A percentile compares a stretch with the other conserved stretches of the same genome.
Conservation (phyloP, 2,888 invertebrate genomes). For the Drosophila suboccidentalis region DNA sequence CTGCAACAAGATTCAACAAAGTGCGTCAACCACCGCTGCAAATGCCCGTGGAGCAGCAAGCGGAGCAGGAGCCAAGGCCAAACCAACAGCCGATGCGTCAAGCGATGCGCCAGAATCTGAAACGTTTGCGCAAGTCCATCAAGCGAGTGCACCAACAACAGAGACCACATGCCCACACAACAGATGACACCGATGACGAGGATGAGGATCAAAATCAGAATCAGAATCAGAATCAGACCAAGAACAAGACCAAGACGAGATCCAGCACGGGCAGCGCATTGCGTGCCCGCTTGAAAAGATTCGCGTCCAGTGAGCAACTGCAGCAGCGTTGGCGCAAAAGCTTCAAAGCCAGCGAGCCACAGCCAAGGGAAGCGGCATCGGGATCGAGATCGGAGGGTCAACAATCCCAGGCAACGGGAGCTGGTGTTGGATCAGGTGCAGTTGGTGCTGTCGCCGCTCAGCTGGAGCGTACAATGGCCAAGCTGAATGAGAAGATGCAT, state of each 20-base stretch:
- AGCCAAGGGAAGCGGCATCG: background rate
- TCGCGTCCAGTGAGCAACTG: conserved; percentile 73
- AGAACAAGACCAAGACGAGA: conserved; percentile 10
- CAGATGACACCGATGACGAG: conserved; percentile 25
- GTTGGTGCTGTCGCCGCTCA: conserved; percentile 29
- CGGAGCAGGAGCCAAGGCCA: background rate
- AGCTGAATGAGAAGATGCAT: conserved; percentile 79
- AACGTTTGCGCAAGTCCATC: conserved; percentile 77
- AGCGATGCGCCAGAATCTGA: conserved; percentile 75
- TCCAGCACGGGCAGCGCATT: conserved; percentile 44
- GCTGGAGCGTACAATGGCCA: conserved; percentile 74
- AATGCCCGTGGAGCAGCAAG: conserved; percentile 39
- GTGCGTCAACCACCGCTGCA: conserved; percentile 67
- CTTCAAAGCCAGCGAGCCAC: conserved; percentile 51
- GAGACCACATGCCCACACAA: background rate
- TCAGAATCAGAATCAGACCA: too few species aligned
- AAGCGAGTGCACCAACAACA: conserved; percentile 57
- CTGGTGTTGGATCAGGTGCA: too few species aligned
- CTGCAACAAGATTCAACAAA: conserved; percentile 72
- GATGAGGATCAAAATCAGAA: conserved; percentile 3
- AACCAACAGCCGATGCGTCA: conserved; percentile 36
- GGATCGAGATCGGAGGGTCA: too few species aligned
- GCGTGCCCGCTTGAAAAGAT: conserved; percentile 72
- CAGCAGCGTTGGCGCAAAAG: conserved; percentile 80
- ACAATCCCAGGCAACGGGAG: too few species aligned